These are phyloP conservation scores for Rhynchonycteris naso DNA, from an alignment of 2,797 vertebrate species.

Conservation along the genomic window DNA sequence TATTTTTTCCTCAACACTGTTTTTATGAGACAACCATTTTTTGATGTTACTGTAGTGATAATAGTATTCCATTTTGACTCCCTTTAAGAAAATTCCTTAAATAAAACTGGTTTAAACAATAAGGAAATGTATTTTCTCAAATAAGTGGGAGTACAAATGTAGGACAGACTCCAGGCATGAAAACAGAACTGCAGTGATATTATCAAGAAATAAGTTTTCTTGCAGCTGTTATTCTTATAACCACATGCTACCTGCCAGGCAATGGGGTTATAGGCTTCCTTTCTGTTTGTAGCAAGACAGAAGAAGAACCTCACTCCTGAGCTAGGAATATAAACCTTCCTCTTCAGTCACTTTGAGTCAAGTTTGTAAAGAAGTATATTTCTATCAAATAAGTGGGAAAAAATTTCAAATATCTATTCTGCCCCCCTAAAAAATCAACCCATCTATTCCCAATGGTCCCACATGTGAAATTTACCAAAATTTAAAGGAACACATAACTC, in stretches of 20 bases:
- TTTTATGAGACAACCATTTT: neutral
- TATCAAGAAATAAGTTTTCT: neutral
- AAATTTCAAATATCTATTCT: neutral
- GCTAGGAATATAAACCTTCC: neutral
- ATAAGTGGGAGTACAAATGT: neutral
- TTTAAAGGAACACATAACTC: neutral
- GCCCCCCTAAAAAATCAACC: neutral
- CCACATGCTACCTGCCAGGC: neutral
- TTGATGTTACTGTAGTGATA: neutral
- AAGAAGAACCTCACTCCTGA: neutral
- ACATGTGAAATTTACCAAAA: neutral
- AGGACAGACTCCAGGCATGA: neutral
- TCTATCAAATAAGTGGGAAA: neutral
- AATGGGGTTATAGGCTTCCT: neutral
- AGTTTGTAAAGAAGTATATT: neutral
- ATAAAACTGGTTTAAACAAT: neutral
- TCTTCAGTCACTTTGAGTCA: neutral
- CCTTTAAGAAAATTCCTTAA: neutral
- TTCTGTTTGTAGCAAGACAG: neutral
- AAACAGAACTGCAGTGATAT: neutral
- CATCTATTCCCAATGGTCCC: neutral
- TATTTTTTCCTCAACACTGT: neutral
- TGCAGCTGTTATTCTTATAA: neutral
- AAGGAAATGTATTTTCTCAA: neutral
- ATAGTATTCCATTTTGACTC: neutral